Evolutionary conservation across 2,888 invertebrate genomes (phyloP).

Genomic region (Drosophila tripunctata): DNA sequence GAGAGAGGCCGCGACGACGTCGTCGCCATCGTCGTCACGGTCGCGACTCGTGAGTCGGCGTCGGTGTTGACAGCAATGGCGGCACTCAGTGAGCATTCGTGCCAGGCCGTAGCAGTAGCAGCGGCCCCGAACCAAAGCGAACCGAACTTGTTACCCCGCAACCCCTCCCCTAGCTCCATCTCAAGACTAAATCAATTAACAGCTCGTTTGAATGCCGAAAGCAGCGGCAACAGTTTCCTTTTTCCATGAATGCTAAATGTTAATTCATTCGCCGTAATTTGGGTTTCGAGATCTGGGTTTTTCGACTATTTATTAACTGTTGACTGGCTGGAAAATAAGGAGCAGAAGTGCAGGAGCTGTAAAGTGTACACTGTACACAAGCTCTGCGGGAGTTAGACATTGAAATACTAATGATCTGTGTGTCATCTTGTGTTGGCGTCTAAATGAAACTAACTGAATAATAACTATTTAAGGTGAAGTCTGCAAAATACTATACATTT

Average conservation of each 20-base stretch:
- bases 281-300: slow-evolving; percentile 41
- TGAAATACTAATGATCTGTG: slow-evolving; percentile 7
- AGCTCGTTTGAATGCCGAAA: slow-evolving; percentile 70
- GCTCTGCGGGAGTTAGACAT: slow-evolving; percentile 23
- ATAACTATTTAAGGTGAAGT: too few relatives aligned
- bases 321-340: slow-evolving; percentile 51
- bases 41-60: slow-evolving; percentile 59
- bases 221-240: slow-evolving; percentile 35
- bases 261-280: slow-evolving; percentile 67
- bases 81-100: slow-evolving; percentile 60
- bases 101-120: not conserved
- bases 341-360: slow-evolving; percentile 10
- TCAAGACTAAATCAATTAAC: slow-evolving; percentile 77
- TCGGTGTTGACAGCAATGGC: slow-evolving; percentile 76
- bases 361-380: too few relatives aligned
- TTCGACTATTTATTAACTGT: slow-evolving; percentile 72
- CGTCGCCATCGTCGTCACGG: slow-evolving; percentile 72
- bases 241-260: slow-evolving; percentile 42
- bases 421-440: not conserved
- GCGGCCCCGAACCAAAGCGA: not conserved
- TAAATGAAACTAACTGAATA: too few relatives aligned
- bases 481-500: too few relatives aligned
- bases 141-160: not conserved
- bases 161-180: slow-evolving; percentile 19
- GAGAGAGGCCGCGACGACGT: slow-evolving; percentile 12